Percentiles rank a stretch among this genome's conserved stretches.
Evolutionary conservation across 1,140 invertebrate species (phyloP).

Genomic region (Trichomalopsis sarcophagae): DNA sequence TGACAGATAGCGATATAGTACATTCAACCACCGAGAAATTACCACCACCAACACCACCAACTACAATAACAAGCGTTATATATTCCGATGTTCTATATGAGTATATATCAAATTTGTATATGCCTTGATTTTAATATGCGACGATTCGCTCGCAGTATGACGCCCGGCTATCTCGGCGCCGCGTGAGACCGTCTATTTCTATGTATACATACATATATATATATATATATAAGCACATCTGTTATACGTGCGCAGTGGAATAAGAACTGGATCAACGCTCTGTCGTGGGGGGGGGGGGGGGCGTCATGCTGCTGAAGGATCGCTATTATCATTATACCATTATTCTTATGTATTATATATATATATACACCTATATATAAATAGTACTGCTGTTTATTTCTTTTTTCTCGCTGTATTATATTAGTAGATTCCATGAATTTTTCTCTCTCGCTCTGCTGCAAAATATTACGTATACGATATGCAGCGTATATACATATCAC

Average conservation of each 20-base stretch:
- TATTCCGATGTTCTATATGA: background rate
- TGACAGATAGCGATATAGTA: background rate
- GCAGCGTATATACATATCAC: background rate
- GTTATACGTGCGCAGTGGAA: background rate
- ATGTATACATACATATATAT: no score
- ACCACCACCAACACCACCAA: background rate
- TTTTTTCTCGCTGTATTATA: background rate
- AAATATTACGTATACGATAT: background rate
- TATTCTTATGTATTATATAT: background rate
- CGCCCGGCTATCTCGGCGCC: background rate
- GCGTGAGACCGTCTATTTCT: background rate
- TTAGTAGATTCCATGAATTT: background rate
- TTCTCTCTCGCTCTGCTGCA: background rate
- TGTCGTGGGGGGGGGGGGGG: background rate
- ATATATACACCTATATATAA: background rate
- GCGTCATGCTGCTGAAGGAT: conserved; percentile 58
- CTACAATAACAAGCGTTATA: background rate
- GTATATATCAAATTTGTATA: conserved; percentile 25
- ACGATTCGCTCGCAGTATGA: conserved; percentile 40
- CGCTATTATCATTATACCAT: conserved; percentile 17
- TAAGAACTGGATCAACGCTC: background rate
- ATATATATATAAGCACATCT: no score
- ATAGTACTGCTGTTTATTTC: background rate
- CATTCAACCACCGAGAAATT: background rate
- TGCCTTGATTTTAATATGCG: conserved; percentile 40